Evolutionary conservation across 2,113 vertebrate genomes (phyloP).

Genomic region (Heptranchias perlo): DNA sequence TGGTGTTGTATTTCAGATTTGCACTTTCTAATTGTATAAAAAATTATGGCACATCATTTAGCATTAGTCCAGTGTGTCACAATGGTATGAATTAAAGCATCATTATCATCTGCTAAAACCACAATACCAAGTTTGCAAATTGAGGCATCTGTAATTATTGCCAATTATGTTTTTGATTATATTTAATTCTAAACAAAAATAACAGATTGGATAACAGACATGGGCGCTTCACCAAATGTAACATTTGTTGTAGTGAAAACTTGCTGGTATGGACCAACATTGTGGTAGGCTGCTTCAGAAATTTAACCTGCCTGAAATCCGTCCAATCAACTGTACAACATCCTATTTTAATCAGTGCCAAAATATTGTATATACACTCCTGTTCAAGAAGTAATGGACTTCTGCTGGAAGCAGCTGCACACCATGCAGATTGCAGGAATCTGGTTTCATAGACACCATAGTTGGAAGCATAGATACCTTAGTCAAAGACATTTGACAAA

Average conservation of each 20-base stretch:
- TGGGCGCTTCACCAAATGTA: background rate
- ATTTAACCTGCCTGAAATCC: background rate
- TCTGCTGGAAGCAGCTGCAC: constrained; percentile 27
- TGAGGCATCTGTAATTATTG: background rate
- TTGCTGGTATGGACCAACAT: background rate
- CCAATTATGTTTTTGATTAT: background rate
- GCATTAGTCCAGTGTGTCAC: background rate
- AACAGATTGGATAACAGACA: background rate
- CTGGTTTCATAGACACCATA: constrained; percentile 24
- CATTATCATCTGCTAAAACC: background rate
- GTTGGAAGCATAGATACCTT: background rate
- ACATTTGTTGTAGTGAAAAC: background rate
- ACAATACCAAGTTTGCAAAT: background rate
- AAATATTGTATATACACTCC: background rate
- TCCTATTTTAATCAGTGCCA: background rate
- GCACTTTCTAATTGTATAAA: background rate
- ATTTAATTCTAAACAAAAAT: background rate
- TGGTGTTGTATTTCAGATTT: background rate
- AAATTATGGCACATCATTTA: background rate
- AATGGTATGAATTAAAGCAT: background rate
- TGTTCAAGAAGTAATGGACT: constrained; percentile 19
- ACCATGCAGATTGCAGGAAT: constrained; percentile 13
- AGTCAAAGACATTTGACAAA: constrained; percentile 4
- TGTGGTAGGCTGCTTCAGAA: background rate
- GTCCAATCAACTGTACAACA: background rate